phyloP scores from a whole-genome alignment of 2,113 vertebrate species.

The Megalops atlanticus region DNA sequence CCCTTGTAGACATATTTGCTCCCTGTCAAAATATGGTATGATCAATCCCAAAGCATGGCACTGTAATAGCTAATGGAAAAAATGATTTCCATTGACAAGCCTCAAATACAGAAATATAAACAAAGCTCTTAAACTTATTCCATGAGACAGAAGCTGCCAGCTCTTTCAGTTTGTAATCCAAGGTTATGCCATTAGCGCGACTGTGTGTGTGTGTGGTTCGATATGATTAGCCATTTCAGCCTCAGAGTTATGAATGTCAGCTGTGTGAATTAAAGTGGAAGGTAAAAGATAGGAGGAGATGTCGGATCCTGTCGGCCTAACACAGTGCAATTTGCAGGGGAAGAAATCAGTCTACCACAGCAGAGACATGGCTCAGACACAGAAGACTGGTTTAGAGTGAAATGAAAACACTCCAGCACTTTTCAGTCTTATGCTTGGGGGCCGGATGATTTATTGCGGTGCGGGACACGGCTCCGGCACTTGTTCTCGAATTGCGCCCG shows the following conservation, averaged over 20 bases:
- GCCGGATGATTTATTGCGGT: constrained; percentile 44
- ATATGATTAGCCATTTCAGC: constrained; percentile 24
- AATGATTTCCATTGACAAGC: neutral
- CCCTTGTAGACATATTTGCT: too few relatives aligned
- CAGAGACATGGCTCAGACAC: constrained; percentile 32
- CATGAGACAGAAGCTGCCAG: neutral
- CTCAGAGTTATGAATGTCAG: constrained; percentile 32
- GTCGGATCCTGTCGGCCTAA: constrained; percentile 26
- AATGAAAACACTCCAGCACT: constrained; percentile 42
- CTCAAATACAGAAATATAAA: neutral
- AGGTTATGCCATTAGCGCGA: neutral
- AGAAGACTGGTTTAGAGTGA: constrained; percentile 38
- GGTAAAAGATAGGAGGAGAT: constrained; percentile 27
- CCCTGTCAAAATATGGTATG: too few relatives aligned
- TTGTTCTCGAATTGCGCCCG: constrained; percentile 10
- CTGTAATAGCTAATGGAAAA: too few relatives aligned
- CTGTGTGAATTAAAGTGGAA: constrained; percentile 32
- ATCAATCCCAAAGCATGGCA: too few relatives aligned
- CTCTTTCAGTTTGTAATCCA: neutral
- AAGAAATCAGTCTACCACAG: constrained; percentile 20
- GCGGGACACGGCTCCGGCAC: constrained; percentile 24
- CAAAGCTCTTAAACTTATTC: neutral
- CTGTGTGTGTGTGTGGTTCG: neutral
- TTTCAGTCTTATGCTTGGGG: constrained; percentile 38
- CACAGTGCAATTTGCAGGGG: constrained; percentile 28